Evolutionary conservation across 2,797 vertebrate genomes (phyloP), one percentile per base, ranked within the genome.

Genomic region (Coreius guichenoti): DNA sequence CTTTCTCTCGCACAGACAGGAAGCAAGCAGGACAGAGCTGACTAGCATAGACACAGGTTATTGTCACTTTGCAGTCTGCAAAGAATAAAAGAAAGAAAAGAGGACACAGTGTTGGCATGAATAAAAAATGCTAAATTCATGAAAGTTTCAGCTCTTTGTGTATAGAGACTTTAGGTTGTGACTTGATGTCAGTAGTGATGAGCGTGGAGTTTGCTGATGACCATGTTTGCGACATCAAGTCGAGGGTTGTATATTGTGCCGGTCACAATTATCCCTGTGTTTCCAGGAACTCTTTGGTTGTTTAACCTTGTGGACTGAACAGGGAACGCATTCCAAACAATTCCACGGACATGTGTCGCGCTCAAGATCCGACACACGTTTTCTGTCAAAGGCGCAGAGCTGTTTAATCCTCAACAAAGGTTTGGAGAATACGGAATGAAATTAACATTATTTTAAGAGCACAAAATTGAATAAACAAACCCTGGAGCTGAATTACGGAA

Each of bases 101-200:
- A 87, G 89, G 89, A 88, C 83, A 80, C 91, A 91, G 89, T 90
- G 81, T 92, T 87, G 88, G 80, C 88, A 96, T 95, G 90, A 95
- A 95, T 95, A 95, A 95, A 91, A 93, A 90, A 95, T 94, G 93
- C 89, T 89, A 89, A 82, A 91, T 88, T 90, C 94, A 95, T 95
- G 85, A 95, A 95, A 95, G 81, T 95, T 96, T 94, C 89, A 95
- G 84, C 75, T 74, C 14, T 49, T 91, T 91, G 94, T 92, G 90
- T 91, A 91, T 91, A 91, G 92, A 94, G 92, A 93, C 94, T 93
- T 89, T 78, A 91, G 87, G 86, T 85, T 93, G 89, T 92, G 93
- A 94, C 92, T 93, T 86, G 80, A 85, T 94, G 94, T 95, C 93
- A 93, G 89, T 91, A 91, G 91, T 90, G 61, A 93, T 95, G 91